Conservation (phyloP, 2,113 vertebrate species). For the Pomatorhinus ruficollis region DNA sequence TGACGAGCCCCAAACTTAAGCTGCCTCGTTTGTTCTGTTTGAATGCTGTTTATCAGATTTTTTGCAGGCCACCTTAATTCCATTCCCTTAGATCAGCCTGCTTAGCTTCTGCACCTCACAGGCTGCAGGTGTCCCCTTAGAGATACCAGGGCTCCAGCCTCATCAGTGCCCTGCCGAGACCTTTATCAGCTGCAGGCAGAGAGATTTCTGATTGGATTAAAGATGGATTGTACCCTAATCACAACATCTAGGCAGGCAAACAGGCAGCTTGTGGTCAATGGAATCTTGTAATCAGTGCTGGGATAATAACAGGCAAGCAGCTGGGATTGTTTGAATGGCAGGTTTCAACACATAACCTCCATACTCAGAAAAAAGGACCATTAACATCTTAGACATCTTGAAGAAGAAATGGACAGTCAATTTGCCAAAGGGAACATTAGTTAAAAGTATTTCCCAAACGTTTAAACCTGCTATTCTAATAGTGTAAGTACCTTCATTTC, state of each 20-base stretch:
- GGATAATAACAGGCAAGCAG: slow-evolving; percentile 72
- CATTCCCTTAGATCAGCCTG: slow-evolving; percentile 54
- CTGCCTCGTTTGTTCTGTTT: not conserved
- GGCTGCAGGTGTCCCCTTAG: slow-evolving; percentile 65
- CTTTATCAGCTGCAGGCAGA: slow-evolving; percentile 79
- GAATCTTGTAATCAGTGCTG: slow-evolving; percentile 83
- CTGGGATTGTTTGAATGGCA: slow-evolving; percentile 64
- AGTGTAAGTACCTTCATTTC: not conserved
- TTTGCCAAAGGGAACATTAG: not conserved
- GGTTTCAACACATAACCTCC: slow-evolving; percentile 37
- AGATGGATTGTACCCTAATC: slow-evolving; percentile 84
- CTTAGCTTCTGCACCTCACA: slow-evolving; percentile 63
- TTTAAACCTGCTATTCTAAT: not conserved
- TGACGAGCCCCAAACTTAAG: not conserved
- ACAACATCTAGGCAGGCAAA: slow-evolving; percentile 72
- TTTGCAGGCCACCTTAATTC: slow-evolving; percentile 54
- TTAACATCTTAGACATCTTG: slow-evolving; percentile 10
- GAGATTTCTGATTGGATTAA: slow-evolving; percentile 84
- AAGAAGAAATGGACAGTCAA: slow-evolving; percentile 37
- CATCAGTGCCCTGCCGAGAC: slow-evolving; percentile 80
- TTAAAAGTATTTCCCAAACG: slow-evolving; percentile 31
- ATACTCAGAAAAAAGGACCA: not conserved
- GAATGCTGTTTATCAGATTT: slow-evolving; percentile 59
- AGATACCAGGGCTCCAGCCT: slow-evolving; percentile 72
- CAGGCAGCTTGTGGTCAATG: slow-evolving; percentile 79